Conservation (phyloP, 1,140 invertebrate genomes). For the Drosophila eugracilis region DNA sequence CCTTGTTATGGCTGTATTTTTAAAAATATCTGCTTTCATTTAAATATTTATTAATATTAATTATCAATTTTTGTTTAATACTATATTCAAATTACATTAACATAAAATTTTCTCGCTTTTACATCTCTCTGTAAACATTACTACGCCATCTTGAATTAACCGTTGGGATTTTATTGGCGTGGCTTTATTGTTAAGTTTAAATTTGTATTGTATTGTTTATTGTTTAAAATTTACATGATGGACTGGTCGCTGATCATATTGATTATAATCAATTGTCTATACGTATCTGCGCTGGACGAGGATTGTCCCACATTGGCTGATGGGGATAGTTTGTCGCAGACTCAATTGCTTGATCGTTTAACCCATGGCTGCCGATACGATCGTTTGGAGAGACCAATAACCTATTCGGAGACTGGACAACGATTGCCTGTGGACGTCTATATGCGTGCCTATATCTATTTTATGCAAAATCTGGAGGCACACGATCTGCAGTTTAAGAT, state of each 20-base stretch:
- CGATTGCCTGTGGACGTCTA: constrained; percentile 87
- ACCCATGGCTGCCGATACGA: constrained; percentile 92
- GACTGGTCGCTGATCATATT: constrained; percentile 41
- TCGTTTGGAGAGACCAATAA: constrained; percentile 88
- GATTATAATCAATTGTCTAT: constrained; percentile 53
- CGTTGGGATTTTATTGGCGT: constrained; percentile 19
- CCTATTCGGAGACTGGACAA: constrained; percentile 69
- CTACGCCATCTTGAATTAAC: constrained; percentile 22
- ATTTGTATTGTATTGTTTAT: neutral
- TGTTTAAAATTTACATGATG: constrained; percentile 23
- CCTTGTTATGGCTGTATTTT: neutral
- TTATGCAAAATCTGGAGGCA: constrained; percentile 91
- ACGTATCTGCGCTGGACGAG: constrained; percentile 4
- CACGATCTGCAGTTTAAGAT: constrained; percentile 93
- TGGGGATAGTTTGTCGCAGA: constrained; percentile 88
- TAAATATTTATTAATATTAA: neutral
- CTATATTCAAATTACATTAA: neutral
- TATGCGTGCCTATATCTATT: constrained; percentile 90
- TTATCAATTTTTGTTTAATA: neutral
- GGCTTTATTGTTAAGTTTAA: neutral
- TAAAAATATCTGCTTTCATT: neutral
- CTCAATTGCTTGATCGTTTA: constrained; percentile 89
- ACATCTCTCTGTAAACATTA: neutral
- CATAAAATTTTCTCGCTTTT: neutral
- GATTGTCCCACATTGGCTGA: constrained; percentile 87